Conservation (phyloP, 2,797 vertebrate genomes). For the Eutrigla gurnardus region DNA sequence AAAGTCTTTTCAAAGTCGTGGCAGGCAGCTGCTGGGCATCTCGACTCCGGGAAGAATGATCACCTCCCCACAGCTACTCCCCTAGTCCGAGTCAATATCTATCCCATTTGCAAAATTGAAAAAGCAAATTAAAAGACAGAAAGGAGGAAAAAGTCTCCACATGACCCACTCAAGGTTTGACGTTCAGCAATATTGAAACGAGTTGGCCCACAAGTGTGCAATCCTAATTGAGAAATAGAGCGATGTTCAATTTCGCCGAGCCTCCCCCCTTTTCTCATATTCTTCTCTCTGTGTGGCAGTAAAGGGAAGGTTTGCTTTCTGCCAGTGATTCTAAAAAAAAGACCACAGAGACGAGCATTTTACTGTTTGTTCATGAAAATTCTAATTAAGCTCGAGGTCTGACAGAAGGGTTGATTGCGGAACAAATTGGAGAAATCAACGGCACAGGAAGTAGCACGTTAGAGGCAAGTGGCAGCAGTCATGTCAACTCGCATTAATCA, state of each 20-base stretch:
- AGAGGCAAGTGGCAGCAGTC: background rate
- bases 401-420: slow-evolving; percentile 9
- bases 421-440: slow-evolving; percentile 40
- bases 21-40: slow-evolving; percentile 46
- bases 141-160: slow-evolving; percentile 47
- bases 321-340: slow-evolving; percentile 45
- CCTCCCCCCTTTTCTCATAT: slow-evolving; percentile 34
- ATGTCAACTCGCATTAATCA: slow-evolving; percentile 25
- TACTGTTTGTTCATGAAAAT: slow-evolving; percentile 56
- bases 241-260: slow-evolving; percentile 41
- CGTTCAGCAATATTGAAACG: slow-evolving; percentile 53
- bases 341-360: slow-evolving; percentile 52
- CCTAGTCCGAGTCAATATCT: slow-evolving; percentile 59
- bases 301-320: slow-evolving; percentile 58
- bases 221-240: slow-evolving; percentile 54
- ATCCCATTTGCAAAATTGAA: slow-evolving; percentile 72
- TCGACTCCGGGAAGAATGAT: slow-evolving; percentile 52
- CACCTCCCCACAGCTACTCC: slow-evolving; percentile 40
- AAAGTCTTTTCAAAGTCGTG: slow-evolving; percentile 24
- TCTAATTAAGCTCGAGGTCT: slow-evolving; percentile 51
- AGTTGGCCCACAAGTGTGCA: slow-evolving; percentile 29
- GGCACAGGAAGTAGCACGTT: background rate
- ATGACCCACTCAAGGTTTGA: slow-evolving; percentile 53
- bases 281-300: slow-evolving; percentile 37
- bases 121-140: slow-evolving; percentile 71